Conservation (phyloP, 2,888 invertebrate genomes). For the Noctua comes region DNA sequence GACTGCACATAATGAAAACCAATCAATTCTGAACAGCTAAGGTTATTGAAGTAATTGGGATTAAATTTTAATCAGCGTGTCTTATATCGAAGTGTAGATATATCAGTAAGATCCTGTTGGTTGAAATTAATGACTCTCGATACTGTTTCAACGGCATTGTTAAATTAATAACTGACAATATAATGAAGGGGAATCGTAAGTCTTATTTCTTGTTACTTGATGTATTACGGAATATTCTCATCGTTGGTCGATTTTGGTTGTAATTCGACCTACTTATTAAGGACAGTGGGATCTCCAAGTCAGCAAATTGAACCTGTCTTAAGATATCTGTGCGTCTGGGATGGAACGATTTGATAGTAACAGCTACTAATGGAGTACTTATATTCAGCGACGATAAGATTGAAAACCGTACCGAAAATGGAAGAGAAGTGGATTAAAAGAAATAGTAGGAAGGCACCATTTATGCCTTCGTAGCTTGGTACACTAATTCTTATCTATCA, state of each 20-base stretch:
- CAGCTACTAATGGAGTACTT: background rate
- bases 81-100: conserved; percentile 36
- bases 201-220: conserved; percentile 4
- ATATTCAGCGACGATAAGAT: background rate
- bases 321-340: background rate
- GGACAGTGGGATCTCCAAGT: background rate
- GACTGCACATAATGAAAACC: conserved; percentile 61
- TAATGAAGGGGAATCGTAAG: conserved; percentile 7
- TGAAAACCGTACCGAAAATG: background rate
- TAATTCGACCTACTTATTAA: background rate
- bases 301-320: background rate
- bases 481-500: too few relatives aligned
- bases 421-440: background rate
- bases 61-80: conserved; percentile 67
- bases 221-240: conserved; percentile 5
- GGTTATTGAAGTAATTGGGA: conserved; percentile 64
- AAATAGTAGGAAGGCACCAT: background rate
- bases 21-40: conserved; percentile 58
- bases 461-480: too few relatives aligned
- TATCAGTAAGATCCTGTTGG: conserved; percentile 19
- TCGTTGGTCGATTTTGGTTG: background rate
- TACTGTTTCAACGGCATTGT: conserved; percentile 32
- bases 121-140: conserved; percentile 58
- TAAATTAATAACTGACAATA: conserved; percentile 53
- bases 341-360: background rate